Evolutionary conservation across 1,140 invertebrate species (phyloP).

Genomic region (Procambarus clarkii): DNA sequence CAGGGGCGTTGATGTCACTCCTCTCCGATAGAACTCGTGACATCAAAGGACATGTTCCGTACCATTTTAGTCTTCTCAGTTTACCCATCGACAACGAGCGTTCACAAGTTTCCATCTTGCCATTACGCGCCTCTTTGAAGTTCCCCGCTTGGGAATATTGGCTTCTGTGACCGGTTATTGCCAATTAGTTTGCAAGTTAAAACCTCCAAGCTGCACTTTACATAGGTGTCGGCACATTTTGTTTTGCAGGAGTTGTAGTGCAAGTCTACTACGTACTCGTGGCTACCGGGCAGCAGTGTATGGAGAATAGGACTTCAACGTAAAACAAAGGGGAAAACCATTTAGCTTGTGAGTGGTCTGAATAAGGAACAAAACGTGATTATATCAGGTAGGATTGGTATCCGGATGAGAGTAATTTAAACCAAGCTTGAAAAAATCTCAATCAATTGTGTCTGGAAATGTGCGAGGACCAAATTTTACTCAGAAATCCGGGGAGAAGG

Average conservation of each 20-base stretch:
- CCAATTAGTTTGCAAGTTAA: slow-evolving; percentile 1
- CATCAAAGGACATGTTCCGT: not conserved
- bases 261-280: not conserved
- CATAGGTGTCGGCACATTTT: not conserved
- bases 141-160: not conserved
- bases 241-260: not conserved
- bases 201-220: not conserved
- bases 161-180: not conserved
- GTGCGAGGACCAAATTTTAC: no score
- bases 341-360: no score
- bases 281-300: not conserved
- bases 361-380: no score
- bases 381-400: no score
- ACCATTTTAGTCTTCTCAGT: not conserved
- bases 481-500: no score
- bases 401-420: no score
- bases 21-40: no score
- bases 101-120: not conserved
- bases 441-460: no score
- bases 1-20: no score
- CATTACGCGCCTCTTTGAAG: not conserved
- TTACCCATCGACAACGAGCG: not conserved
- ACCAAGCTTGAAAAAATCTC: no score
- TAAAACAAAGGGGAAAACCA: no score
- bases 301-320: no score